Percentiles rank a stretch among this genome's conserved stretches.
Evolutionary conservation across 2,888 invertebrate species (phyloP).

Genomic region (Leptinotarsa juncta): DNA sequence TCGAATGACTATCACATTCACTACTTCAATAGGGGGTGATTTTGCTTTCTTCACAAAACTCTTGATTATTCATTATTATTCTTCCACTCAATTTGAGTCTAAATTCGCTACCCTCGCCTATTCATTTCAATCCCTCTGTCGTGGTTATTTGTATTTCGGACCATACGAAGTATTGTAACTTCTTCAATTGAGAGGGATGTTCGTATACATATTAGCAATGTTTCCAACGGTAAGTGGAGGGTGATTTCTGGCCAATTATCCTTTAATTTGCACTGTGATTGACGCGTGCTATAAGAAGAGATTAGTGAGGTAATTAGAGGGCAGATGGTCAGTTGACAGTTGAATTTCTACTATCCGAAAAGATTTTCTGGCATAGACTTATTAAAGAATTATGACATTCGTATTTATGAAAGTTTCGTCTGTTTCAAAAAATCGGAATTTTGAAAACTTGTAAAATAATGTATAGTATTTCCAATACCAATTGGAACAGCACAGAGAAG

Average conservation of each 20-base stretch:
- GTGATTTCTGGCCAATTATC: constrained; percentile 38
- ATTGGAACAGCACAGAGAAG: too few relatives aligned
- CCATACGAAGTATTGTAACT: constrained; percentile 29
- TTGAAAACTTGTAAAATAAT: too few relatives aligned
- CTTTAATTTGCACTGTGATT: constrained; percentile 35
- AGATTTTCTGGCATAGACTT: not conserved
- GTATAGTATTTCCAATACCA: too few relatives aligned
- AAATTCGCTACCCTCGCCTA: constrained; percentile 17
- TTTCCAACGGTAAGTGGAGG: constrained; percentile 35
- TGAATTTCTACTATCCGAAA: not conserved
- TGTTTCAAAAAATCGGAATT: too few relatives aligned
- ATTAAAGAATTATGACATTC: not conserved
- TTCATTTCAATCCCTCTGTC: constrained; percentile 20
- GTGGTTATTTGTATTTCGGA: constrained; percentile 20
- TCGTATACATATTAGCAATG: constrained; percentile 38
- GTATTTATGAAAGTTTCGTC: too few relatives aligned
- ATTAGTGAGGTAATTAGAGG: constrained; percentile 24
- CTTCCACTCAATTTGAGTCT: constrained; percentile 34
- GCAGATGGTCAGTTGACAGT: constrained; percentile 35
- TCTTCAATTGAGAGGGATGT: constrained; percentile 28
- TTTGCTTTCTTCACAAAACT: not conserved
- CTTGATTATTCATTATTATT: constrained; percentile 14
- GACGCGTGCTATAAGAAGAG: constrained; percentile 38
- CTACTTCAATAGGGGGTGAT: too few relatives aligned
- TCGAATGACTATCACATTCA: too few relatives aligned